Conservation (phyloP, 2,797 vertebrate genomes). For the Myripristis jacobus region DNA sequence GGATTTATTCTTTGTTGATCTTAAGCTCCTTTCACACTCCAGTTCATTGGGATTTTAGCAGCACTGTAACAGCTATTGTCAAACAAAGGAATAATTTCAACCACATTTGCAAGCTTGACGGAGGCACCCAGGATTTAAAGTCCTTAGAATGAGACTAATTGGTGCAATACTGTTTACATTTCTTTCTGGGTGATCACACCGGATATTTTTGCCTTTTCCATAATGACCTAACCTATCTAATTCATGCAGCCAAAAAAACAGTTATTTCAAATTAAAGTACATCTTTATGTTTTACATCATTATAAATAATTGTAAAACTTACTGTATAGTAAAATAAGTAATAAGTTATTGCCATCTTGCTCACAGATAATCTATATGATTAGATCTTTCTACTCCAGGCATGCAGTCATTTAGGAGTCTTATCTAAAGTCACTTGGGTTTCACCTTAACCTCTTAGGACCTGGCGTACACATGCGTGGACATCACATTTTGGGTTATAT, state of each 20-base stretch:
- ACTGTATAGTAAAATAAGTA: no score
- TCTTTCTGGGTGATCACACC: neutral
- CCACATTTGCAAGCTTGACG: neutral
- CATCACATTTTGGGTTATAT: no score
- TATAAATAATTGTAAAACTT: slow-evolving; percentile 11
- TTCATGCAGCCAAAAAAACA: neutral
- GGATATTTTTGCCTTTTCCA: neutral
- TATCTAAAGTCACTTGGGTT: slow-evolving; percentile 39
- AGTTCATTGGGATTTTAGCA: neutral
- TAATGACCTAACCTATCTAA: neutral
- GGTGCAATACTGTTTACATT: neutral
- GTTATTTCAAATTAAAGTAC: neutral
- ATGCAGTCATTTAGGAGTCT: slow-evolving; percentile 48
- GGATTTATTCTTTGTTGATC: slow-evolving; percentile 23
- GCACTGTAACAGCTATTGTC: neutral
- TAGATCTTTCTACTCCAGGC: slow-evolving; percentile 59
- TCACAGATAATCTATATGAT: slow-evolving; percentile 54
- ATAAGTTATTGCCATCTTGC: slow-evolving; percentile 27
- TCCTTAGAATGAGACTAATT: neutral
- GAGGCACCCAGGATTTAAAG: no score
- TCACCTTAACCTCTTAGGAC: no score
- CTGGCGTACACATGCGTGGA: no score
- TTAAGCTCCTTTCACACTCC: slow-evolving; percentile 32
- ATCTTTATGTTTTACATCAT: neutral
- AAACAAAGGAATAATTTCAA: neutral